A percentile compares a stretch with the other conserved stretches of the same genome.
Conservation (phyloP, 2,113 vertebrate species). For the Tychaedon coryphoeus region DNA sequence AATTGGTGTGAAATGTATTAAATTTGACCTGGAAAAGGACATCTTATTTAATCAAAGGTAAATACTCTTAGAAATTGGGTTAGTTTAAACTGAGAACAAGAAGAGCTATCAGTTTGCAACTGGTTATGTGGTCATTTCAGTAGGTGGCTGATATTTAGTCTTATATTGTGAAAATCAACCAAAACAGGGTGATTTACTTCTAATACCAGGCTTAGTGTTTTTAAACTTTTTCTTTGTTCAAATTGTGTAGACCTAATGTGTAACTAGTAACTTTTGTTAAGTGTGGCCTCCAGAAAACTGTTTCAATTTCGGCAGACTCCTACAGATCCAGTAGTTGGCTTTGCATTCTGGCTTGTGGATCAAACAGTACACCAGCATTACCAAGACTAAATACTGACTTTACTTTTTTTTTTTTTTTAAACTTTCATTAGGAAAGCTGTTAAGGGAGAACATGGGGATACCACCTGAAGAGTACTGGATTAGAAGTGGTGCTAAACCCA, state of each 20-base stretch:
- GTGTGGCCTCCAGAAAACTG: not conserved
- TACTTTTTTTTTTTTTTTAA: not conserved
- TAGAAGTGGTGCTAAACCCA: slow-evolving; percentile 70
- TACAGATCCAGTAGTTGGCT: not conserved
- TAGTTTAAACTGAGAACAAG: not conserved
- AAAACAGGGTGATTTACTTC: not conserved
- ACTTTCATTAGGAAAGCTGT: slow-evolving; percentile 41
- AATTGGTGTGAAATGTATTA: not conserved
- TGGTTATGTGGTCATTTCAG: not conserved
- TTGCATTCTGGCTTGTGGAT: not conserved
- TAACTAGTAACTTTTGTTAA: not conserved
- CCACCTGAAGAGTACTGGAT: slow-evolving; percentile 67
- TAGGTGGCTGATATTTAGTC: not conserved
- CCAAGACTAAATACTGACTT: not conserved
- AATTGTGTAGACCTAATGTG: not conserved
- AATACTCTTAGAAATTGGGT: not conserved
- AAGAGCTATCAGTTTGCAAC: not conserved
- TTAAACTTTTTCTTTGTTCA: not conserved
- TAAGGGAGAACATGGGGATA: slow-evolving; percentile 37
- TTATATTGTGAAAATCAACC: not conserved
- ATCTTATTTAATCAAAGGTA: not conserved
- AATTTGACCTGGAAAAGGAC: not conserved
- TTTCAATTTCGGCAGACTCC: not conserved
- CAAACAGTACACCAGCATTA: not conserved
- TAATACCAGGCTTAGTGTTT: not conserved